Evolutionary conservation across 2,888 invertebrate species (phyloP).

Genomic region (Cheilosia grossa): DNA sequence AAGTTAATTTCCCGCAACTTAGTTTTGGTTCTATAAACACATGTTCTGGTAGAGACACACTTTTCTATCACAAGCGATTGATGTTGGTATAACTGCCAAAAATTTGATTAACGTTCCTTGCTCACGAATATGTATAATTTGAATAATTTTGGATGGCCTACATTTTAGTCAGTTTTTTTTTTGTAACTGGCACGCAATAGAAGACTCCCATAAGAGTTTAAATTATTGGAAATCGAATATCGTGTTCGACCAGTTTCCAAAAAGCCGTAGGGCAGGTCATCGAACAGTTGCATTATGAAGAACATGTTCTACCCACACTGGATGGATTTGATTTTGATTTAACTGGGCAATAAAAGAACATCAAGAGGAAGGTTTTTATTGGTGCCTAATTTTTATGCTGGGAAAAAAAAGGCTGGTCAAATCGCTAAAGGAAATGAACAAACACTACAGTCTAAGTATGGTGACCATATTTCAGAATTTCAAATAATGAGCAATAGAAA

Average conservation of each 20-base stretch:
- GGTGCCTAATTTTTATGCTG: too few species aligned
- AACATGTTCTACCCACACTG: too few species aligned
- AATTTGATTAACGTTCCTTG: slow-evolving; percentile 5
- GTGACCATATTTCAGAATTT: too few species aligned
- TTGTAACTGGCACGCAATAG: slow-evolving; percentile 18
- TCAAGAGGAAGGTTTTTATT: too few species aligned
- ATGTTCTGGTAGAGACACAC: neutral
- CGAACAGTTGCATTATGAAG: slow-evolving; percentile 2
- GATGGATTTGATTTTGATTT: too few species aligned
- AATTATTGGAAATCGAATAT: neutral
- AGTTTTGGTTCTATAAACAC: slow-evolving; percentile 4
- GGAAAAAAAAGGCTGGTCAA: too few species aligned
- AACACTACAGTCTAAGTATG: too few species aligned
- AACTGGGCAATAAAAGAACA: too few species aligned
- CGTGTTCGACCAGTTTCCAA: slow-evolving; percentile 14
- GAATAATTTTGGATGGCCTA: slow-evolving; percentile 32
- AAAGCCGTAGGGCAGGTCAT: slow-evolving; percentile 47
- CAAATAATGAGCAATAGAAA: too few species aligned
- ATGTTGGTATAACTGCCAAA: slow-evolving; percentile 12
- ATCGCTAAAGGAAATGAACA: too few species aligned
- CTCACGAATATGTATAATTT: slow-evolving; percentile 38
- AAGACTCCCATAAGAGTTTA: slow-evolving; percentile 22
- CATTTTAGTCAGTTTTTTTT: neutral
- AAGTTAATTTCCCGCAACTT: slow-evolving; percentile 12
- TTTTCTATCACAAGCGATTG: slow-evolving; percentile 1